Evolutionary conservation across 1,140 invertebrate species (phyloP).

Genomic region (Temnothorax nylanderi): DNA sequence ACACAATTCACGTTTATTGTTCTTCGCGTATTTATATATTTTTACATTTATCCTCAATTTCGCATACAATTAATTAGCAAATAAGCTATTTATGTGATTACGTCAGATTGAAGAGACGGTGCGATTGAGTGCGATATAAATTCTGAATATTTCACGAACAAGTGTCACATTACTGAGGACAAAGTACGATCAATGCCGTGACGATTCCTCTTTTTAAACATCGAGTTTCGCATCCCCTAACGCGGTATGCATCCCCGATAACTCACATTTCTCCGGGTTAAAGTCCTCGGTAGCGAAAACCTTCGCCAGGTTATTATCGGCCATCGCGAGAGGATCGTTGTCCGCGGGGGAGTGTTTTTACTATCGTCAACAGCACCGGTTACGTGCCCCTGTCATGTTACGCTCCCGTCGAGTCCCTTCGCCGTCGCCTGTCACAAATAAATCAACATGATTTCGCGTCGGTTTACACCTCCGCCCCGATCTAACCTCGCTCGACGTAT

Average conservation of each 20-base stretch:
- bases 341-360: background rate
- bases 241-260: background rate
- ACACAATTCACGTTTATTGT: background rate
- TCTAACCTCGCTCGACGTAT: background rate
- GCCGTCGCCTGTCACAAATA: slow-evolving; percentile 33
- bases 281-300: slow-evolving; percentile 83
- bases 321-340: slow-evolving; percentile 72
- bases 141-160: background rate
- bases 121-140: background rate
- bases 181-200: background rate
- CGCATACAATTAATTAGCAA: background rate
- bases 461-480: slow-evolving; percentile 30
- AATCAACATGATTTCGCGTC: slow-evolving; percentile 39
- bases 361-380: background rate
- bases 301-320: slow-evolving; percentile 77
- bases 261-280: slow-evolving; percentile 85
- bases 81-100: slow-evolving; percentile 21
- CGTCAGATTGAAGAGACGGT: background rate
- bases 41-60: background rate
- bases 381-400: slow-evolving; percentile 34
- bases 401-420: background rate
- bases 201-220: background rate
- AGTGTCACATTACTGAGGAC: slow-evolving; percentile 11
- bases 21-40: background rate
- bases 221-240: slow-evolving; percentile 1